Conservation (phyloP, 2,888 invertebrate species). For the Mesoligia furuncula region DNA sequence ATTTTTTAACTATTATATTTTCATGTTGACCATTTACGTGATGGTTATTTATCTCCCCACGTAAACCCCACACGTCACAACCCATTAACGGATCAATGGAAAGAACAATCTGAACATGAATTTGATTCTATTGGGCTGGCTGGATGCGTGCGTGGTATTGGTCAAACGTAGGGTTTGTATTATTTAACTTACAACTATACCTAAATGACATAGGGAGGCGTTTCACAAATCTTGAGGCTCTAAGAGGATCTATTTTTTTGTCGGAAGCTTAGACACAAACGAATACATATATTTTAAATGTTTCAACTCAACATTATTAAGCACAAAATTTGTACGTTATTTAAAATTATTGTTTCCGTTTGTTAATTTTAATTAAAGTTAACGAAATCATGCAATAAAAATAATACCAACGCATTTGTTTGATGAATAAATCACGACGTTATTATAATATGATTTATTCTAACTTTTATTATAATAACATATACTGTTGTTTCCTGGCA, state of each 20-base stretch:
- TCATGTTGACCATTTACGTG: too few relatives aligned
- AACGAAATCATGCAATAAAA: neutral
- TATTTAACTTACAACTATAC: neutral
- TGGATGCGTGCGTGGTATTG: neutral
- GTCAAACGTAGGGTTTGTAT: neutral
- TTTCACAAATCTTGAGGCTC: neutral
- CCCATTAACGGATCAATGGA: neutral
- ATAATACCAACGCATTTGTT: neutral
- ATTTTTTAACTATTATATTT: too few relatives aligned
- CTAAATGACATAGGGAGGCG: neutral
- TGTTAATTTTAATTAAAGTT: neutral
- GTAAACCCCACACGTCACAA: too few relatives aligned
- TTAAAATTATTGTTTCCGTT: neutral
- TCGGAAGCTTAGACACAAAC: neutral
- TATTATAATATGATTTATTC: slow-evolving; percentile 1
- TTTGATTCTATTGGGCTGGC: neutral
- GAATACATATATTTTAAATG: neutral
- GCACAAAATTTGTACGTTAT: neutral
- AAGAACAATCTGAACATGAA: neutral
- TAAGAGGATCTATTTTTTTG: neutral
- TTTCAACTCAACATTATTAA: neutral
- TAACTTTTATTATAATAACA: slow-evolving; percentile 18
- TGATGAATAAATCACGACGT: neutral
- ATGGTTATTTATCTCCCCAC: too few relatives aligned
- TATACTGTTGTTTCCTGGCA: slow-evolving; percentile 14